Conservation (phyloP, 2,888 invertebrate genomes). For the Drosophila paramelanica region DNA sequence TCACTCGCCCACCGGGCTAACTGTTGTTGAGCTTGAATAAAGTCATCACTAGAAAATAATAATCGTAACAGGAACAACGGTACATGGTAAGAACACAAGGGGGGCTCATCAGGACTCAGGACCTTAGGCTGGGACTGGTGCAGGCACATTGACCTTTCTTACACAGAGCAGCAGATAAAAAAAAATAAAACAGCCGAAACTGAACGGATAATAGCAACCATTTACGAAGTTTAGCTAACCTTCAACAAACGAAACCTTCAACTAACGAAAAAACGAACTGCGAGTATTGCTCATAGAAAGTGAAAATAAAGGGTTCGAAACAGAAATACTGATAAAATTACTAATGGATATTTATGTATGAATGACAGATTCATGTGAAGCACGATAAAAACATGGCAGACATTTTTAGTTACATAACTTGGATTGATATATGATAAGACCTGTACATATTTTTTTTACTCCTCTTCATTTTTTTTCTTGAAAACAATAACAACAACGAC, state of each 20-base stretch:
- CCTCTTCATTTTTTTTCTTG: no score
- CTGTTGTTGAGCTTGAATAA: conserved; percentile 98
- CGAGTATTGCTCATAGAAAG: no score
- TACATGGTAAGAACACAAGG: conserved; percentile 85
- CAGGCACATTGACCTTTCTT: conserved; percentile 15
- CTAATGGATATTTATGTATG: neutral
- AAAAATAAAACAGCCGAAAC: conserved; percentile 4
- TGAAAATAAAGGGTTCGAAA: no score
- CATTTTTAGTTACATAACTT: neutral
- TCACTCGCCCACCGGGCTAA: conserved; percentile 98
- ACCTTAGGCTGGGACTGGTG: conserved; percentile 37
- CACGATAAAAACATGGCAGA: neutral
- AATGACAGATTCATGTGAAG: neutral
- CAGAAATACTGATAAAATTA: neutral
- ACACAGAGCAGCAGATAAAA: conserved; percentile 29
- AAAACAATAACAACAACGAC: no score
- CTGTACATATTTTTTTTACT: no score
- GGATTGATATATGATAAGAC: neutral
- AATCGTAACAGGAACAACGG: conserved; percentile 90
- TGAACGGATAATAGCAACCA: conserved; percentile 9
- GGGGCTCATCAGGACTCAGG: conserved; percentile 56
- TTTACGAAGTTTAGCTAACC: no score
- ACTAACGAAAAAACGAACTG: no score
- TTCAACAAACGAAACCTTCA: no score
- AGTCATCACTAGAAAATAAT: conserved; percentile 98